phyloP scores from a whole-genome alignment of 2,113 vertebrate genomes.

The Gymnogyps californianus region DNA sequence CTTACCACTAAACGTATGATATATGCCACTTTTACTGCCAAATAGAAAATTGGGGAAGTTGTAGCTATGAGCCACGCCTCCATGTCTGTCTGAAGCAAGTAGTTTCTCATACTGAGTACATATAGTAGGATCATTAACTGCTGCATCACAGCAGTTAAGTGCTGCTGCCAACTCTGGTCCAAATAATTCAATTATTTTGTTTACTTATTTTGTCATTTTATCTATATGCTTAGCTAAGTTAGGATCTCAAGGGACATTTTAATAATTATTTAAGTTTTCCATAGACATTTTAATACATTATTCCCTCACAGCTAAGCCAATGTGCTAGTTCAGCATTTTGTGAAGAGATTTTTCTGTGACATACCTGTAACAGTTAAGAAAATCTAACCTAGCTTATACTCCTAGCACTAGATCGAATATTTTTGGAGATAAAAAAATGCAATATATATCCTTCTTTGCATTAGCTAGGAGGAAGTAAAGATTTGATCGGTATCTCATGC shows the following conservation, averaged over 20 bases:
- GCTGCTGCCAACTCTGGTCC: neutral
- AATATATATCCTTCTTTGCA: neutral
- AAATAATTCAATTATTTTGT: neutral
- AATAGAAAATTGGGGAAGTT: neutral
- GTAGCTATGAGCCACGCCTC: neutral
- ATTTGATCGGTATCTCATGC: neutral
- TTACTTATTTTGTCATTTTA: neutral
- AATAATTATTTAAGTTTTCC: neutral
- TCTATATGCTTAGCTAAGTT: neutral
- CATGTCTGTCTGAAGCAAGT: neutral
- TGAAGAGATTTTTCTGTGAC: neutral
- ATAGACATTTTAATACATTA: neutral
- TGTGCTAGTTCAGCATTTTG: neutral
- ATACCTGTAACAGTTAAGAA: neutral
- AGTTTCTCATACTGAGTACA: neutral
- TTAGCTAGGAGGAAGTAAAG: neutral
- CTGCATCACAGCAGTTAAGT: neutral
- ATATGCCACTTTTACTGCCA: neutral
- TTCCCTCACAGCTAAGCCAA: neutral
- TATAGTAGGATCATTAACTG: neutral
- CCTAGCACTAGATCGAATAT: neutral
- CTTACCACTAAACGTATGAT: rapidly evolving
- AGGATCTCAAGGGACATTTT: neutral
- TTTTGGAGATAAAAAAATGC: neutral
- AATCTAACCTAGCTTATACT: neutral